Base-by-base conservation (phyloP, 1,140 invertebrate species). In the Lepidurus packardi region DNA sequence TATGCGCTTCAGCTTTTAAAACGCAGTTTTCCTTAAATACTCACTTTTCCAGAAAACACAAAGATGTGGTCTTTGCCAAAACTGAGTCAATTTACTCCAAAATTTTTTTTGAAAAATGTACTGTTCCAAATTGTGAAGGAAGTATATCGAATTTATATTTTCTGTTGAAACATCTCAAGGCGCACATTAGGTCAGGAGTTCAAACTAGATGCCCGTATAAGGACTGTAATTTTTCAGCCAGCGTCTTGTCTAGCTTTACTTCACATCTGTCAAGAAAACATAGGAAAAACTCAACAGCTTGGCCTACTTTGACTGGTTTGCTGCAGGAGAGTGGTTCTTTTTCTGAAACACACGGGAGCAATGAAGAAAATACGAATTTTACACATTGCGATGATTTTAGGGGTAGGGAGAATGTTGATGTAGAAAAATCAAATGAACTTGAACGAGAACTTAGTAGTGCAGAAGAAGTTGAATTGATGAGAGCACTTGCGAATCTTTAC, bases 1-100 rank as follows among this genome's bases (percentile, higher is more conserved):
- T 47, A 47, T 47, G 45, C 45, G 45, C 45, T 47, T 47, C 45
- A 47, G 45, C 45, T 47, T 47, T 47, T 47, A 47, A 47, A 47
- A 47, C 45, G 45, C 45, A 16, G 10, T 47, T 47, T 47, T 47
- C 45, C 45, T 16, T 47, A 47, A 47, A 47, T 47, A 47, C 45
- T 47, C 45, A 47, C 45, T 47, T 47, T 16, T 11, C 45, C 16
- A 47, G 45, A 47, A 47, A 47, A 47, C 45, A 47, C 45, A 47
- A 47, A 16, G 45, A 47, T 47, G 45, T 16, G 10, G 16, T 47
- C 16, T 47, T 47, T 47, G 45, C 45, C 16, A 47, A 47, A 47
- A 47, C 45, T 10, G 45, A 47, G 9, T 47, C 45, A 47, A 11
- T 47, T 10, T 47, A 47, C 16, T 10, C 45, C 9, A 47, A 47